A percentile compares a stretch with the other conserved stretches of the same genome.
Conservation (phyloP, 2,113 vertebrate genomes). For the Microcebus ravelobensis region DNA sequence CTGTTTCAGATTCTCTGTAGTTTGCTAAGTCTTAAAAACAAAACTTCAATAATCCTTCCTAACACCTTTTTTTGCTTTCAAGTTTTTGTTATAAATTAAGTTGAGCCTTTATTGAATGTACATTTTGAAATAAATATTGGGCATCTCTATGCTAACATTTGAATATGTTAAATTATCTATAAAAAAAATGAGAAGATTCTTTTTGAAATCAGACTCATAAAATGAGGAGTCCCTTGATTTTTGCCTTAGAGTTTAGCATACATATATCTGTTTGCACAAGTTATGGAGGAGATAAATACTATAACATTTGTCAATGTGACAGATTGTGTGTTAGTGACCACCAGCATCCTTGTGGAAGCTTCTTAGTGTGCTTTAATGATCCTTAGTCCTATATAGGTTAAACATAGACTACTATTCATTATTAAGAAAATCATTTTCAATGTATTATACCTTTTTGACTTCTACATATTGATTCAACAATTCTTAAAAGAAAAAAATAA, state of each 20-base stretch:
- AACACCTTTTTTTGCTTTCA: not conserved
- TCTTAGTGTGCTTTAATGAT: not conserved
- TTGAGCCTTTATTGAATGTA: constrained; percentile 2
- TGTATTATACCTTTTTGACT: constrained; percentile 54
- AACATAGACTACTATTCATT: constrained; percentile 32
- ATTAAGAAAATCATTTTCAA: not conserved
- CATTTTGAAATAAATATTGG: constrained; percentile 28
- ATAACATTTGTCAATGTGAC: not conserved
- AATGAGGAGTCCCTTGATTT: not conserved
- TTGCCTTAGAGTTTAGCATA: not conserved
- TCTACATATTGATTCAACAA: not conserved
- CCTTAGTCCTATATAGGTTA: constrained; percentile 13
- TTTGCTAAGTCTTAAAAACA: not conserved
- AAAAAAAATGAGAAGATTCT: constrained; percentile 23
- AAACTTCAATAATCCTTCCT: not conserved
- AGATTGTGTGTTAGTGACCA: not conserved
- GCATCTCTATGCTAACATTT: constrained; percentile 20
- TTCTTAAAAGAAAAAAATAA: not conserved
- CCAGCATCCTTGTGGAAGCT: not conserved
- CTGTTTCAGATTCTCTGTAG: not conserved
- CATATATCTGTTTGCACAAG: not conserved
- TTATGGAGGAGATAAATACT: no score
- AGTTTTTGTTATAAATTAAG: constrained; percentile 53
- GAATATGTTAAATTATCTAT: constrained; percentile 33
- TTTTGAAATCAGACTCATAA: constrained; percentile 40